Evolutionary conservation across 2,113 vertebrate genomes (phyloP), one percentile per base, ranked within the genome.

Genomic region (Nannobrachium achirus): DNA sequence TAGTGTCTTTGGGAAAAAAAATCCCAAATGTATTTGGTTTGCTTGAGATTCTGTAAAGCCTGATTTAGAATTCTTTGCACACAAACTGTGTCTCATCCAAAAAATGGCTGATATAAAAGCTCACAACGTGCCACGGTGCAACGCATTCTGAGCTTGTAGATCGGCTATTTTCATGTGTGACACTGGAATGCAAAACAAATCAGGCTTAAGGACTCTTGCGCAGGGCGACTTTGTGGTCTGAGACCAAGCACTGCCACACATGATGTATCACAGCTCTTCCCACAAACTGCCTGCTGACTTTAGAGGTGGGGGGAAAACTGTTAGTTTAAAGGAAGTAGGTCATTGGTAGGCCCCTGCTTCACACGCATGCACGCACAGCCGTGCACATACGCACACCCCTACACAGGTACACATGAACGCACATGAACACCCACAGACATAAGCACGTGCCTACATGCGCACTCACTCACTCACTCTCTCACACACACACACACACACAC

Each of bases 281-380:
- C 19, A 42, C 15, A 51, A 53, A 19, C 61, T 48, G 41, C 65
- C 50, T 52, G 15, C 74, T 78, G 69, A 20, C 16, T 11, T 53
- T 9, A 20, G 9, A 70, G 74, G 68, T 66, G 69, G 46, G 71
- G n/a, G n/a, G n/a, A n/a, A 79, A 68, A 62, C 52, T 45, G 69
- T 75, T 80, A 57, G 51, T 75, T 78, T 57, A 74, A 60, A 64
- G 64, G 79, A 87, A 82, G 65, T 76, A 73, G 76, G 67, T 41
- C 73, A 67, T 56, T 69, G 46, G 69, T 69, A 57, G 25, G 3
- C 25, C 25, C 25, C 18, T 58, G 52, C 56, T 33, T 33, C 42
- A 46, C 58, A 20, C 13, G 16, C 41, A 13, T 14, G 11, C 13
- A 14, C 14, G 8, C 14, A 33, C 25, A n/a, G n/a, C n/a, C n/a